phyloP scores from a whole-genome alignment of 2,113 vertebrate species.

The Brachirus orientalis region DNA sequence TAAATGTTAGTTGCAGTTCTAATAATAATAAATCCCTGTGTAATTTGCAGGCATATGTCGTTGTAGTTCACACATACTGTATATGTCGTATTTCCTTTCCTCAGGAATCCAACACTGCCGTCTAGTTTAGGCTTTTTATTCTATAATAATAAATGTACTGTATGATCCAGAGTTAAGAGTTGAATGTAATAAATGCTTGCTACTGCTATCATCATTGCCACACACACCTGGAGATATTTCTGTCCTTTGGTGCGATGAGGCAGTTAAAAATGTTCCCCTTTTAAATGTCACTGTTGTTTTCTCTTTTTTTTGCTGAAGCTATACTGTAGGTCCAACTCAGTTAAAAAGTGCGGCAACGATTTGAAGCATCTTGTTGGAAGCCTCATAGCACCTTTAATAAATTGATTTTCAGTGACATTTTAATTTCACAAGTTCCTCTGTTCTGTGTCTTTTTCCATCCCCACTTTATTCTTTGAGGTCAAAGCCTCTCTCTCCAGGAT shows the following conservation, averaged over 20 bases:
- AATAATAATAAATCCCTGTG: no score
- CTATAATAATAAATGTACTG: no score
- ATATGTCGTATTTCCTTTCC: no score
- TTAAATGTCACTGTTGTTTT: constrained; percentile 59
- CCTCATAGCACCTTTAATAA: constrained; percentile 2
- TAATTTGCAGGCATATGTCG: no score
- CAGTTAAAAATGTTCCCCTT: constrained; percentile 27
- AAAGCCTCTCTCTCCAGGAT: constrained; percentile 18
- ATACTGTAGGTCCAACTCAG: constrained; percentile 29
- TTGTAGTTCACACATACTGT: no score
- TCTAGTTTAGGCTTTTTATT: no score
- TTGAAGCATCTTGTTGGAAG: constrained; percentile 6
- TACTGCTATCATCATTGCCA: constrained; percentile 17
- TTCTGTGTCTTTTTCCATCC: not conserved
- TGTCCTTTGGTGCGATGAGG: constrained; percentile 27
- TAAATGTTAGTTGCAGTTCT: no score
- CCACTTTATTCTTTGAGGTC: not conserved
- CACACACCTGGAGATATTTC: constrained; percentile 27
- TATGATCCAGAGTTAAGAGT: not conserved
- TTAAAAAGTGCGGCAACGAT: constrained; percentile 25
- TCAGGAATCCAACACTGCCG: no score
- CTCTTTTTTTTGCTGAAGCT: constrained; percentile 39
- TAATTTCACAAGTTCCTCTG: constrained; percentile 28
- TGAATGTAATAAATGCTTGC: no score
- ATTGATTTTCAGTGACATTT: constrained; percentile 68